A percentile compares a stretch with the other conserved stretches of the same genome.
Evolutionary conservation across 2,888 invertebrate genomes (phyloP).

Genomic region (Chrysina gloriosa): DNA sequence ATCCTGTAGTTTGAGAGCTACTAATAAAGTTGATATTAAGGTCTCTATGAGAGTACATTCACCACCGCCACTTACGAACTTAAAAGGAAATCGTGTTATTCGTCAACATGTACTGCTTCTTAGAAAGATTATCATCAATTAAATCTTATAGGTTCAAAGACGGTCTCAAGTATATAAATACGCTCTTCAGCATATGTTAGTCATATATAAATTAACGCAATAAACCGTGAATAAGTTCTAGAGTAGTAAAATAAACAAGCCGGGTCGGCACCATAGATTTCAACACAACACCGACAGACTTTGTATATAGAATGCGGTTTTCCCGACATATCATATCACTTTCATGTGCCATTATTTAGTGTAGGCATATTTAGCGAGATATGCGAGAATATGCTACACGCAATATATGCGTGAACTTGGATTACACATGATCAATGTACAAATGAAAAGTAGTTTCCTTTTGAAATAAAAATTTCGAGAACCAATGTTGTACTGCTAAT

Average conservation of each 20-base stretch:
- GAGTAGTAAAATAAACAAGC: slow-evolving; percentile 19
- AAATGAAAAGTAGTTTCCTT: too few relatives aligned
- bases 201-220: slow-evolving; percentile 30
- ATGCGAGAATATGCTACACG: too few relatives aligned
- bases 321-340: too few relatives aligned
- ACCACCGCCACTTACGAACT: background rate
- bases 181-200: slow-evolving; percentile 6
- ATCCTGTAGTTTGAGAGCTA: too few relatives aligned
- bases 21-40: too few relatives aligned
- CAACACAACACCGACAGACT: background rate
- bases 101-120: background rate
- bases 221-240: slow-evolving; percentile 16
- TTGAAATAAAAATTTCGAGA: too few relatives aligned
- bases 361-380: too few relatives aligned
- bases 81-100: slow-evolving; percentile 14
- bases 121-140: slow-evolving; percentile 26
- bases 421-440: too few relatives aligned
- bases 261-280: slow-evolving; percentile 11
- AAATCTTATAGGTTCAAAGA: slow-evolving; percentile 13
- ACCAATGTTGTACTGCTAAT: too few relatives aligned
- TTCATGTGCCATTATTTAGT: too few relatives aligned
- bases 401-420: too few relatives aligned
- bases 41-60: background rate
- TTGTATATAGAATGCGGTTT: background rate
- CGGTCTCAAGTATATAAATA: slow-evolving; percentile 28